Evolutionary conservation across 2,113 vertebrate genomes (phyloP).

Genomic region (Microcebus griseorufus): DNA sequence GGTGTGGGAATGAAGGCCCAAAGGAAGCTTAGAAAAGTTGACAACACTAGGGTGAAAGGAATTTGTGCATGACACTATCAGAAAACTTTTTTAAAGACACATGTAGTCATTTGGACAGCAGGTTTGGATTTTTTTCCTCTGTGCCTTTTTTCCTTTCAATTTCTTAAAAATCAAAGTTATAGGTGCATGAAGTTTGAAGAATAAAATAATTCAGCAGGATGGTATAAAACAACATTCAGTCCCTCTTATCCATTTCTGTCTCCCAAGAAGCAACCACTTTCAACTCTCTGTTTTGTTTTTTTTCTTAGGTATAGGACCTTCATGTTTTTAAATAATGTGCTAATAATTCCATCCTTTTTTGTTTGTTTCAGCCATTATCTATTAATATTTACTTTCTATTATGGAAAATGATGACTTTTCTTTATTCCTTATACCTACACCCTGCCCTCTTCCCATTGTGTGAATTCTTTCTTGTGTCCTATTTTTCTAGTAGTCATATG

Average conservation of each 20-base stretch:
- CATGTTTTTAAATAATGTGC: not conserved
- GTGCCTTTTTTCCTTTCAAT: not conserved
- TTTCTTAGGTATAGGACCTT: not conserved
- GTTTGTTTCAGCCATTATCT: not conserved
- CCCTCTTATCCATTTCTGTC: not conserved
- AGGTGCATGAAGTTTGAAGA: not conserved
- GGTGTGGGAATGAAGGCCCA: not conserved
- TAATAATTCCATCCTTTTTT: not conserved
- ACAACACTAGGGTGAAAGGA: not conserved
- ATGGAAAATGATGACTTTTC: not conserved
- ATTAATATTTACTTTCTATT: slow-evolving; percentile 5
- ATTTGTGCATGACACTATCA: not conserved
- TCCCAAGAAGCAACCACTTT: not conserved
- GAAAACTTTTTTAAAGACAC: not conserved
- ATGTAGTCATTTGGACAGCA: not conserved
- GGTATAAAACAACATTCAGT: not conserved
- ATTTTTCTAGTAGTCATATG: not conserved
- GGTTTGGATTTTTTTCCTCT: not conserved
- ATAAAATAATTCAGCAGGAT: slow-evolving; percentile 10
- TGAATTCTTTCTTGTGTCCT: not conserved
- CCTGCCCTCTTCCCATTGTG: not conserved
- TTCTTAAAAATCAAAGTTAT: slow-evolving; percentile 9
- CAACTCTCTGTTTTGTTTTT: not conserved
- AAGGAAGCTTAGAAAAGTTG: not conserved
- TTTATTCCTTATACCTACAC: not conserved